phyloP scores from a whole-genome alignment of 2,888 invertebrate genomes.

The Dinocampus coccinellae region DNA sequence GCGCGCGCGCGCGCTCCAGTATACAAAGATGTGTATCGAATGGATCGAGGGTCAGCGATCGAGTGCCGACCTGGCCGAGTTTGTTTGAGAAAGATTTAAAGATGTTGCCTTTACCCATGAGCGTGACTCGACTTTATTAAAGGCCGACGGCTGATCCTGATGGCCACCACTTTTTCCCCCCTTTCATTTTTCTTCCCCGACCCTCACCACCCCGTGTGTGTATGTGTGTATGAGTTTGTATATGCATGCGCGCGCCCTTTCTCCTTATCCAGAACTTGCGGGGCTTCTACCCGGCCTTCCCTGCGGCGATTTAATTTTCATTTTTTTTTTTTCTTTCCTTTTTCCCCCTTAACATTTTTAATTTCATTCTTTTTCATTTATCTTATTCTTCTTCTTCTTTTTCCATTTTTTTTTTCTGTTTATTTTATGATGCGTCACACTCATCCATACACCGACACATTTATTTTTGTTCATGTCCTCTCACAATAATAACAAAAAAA shows the following conservation, averaged over 20 bases:
- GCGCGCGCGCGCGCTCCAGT: slow-evolving; percentile 10
- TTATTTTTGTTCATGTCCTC: slow-evolving; percentile 5
- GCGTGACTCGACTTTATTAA: slow-evolving; percentile 65
- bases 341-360: slow-evolving; percentile 16
- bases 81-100: slow-evolving; percentile 60
- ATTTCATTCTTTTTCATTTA: background rate
- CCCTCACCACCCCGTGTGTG: background rate
- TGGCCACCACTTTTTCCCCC: slow-evolving; percentile 32
- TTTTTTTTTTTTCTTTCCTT: background rate
- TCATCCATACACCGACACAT: slow-evolving; percentile 2
- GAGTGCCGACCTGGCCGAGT: slow-evolving; percentile 47
- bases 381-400: no score
- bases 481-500: slow-evolving; percentile 9
- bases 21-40: slow-evolving; percentile 53
- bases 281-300: slow-evolving; percentile 13
- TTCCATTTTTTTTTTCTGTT: background rate
- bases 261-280: background rate
- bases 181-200: slow-evolving; percentile 18
- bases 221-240: background rate
- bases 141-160: slow-evolving; percentile 38
- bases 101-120: slow-evolving; percentile 53
- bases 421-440: background rate
- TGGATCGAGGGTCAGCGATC: slow-evolving; percentile 57
- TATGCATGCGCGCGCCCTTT: background rate
- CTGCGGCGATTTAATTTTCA: slow-evolving; percentile 12